Conservation (phyloP, 2,113 vertebrate species). For the Zingel zingel region DNA sequence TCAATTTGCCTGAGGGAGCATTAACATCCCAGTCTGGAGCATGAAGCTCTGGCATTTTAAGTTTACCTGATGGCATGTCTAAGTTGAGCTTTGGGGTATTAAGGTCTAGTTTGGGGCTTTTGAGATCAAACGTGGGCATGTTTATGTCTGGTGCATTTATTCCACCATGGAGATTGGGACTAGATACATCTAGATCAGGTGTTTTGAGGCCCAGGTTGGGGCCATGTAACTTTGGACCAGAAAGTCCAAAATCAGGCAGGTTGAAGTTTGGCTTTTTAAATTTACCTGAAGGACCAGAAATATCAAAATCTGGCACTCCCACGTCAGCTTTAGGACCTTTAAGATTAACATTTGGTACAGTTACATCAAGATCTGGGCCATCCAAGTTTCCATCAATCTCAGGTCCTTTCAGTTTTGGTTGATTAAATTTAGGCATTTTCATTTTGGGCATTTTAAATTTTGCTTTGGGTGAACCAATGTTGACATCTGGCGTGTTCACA, state of each 20-base stretch:
- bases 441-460: constrained; percentile 66
- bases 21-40: constrained; percentile 58
- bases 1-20: constrained; percentile 50
- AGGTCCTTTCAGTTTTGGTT: constrained; percentile 56
- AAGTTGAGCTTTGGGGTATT: constrained; percentile 41
- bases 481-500: constrained; percentile 60
- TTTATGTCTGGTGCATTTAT: constrained; percentile 54
- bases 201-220: constrained; percentile 42
- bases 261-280: constrained; percentile 67
- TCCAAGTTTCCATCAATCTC: constrained; percentile 52
- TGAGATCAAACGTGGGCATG: constrained; percentile 41
- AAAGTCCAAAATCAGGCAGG: constrained; percentile 43
- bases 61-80: constrained; percentile 56
- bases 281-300: constrained; percentile 54
- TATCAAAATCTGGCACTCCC: constrained; percentile 37
- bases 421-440: constrained; percentile 60
- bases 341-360: constrained; percentile 39
- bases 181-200: constrained; percentile 42
- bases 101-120: constrained; percentile 54
- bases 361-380: constrained; percentile 50
- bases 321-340: constrained; percentile 34
- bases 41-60: constrained; percentile 62
- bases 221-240: constrained; percentile 41
- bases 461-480: constrained; percentile 55
- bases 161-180: constrained; percentile 51